A percentile compares a stretch with the other conserved stretches of the same genome.
Evolutionary conservation across 64 coral and sea anemone species (phyloP).

Genomic region (Pocillopora verrucosa): DNA sequence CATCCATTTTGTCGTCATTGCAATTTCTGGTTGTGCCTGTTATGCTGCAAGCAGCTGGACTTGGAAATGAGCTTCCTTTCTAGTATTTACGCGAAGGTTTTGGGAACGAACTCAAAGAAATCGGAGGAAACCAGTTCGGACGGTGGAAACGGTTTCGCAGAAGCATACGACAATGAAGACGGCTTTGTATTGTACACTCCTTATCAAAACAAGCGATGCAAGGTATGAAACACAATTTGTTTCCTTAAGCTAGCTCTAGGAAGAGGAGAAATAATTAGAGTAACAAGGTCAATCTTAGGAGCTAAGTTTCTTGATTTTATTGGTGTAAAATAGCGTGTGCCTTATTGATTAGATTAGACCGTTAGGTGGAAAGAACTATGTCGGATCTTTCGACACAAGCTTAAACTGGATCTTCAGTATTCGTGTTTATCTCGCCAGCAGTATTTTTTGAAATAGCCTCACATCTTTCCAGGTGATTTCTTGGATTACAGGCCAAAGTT

Average conservation of each 20-base stretch:
- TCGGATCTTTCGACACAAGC: not conserved
- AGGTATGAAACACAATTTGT: not conserved
- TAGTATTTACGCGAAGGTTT: slow-evolving; percentile 37
- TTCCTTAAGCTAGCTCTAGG: not conserved
- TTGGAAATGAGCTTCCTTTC: slow-evolving; percentile 59
- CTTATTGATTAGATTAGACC: too few relatives aligned
- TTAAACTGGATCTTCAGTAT: not conserved
- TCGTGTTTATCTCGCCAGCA: not conserved
- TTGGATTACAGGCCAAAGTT: too few relatives aligned
- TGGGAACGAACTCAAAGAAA: slow-evolving; percentile 19
- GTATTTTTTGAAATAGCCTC: too few relatives aligned
- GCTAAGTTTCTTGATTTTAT: not conserved
- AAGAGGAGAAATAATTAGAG: not conserved
- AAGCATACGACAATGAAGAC: slow-evolving; percentile 63
- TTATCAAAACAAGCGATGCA: slow-evolving; percentile 28
- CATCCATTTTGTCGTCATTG: not conserved
- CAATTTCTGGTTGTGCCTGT: not conserved
- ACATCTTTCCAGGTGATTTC: too few relatives aligned
- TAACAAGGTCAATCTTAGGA: not conserved
- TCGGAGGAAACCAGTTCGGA: not conserved
- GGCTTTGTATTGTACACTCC: slow-evolving; percentile 80
- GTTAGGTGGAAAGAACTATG: too few relatives aligned
- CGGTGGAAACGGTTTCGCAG: not conserved
- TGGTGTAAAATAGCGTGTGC: too few relatives aligned
- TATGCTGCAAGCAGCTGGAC: not conserved